Evolutionary conservation across 2,113 vertebrate genomes (phyloP), one percentile per base, ranked within the genome.

Genomic region (Scomber japonicus): DNA sequence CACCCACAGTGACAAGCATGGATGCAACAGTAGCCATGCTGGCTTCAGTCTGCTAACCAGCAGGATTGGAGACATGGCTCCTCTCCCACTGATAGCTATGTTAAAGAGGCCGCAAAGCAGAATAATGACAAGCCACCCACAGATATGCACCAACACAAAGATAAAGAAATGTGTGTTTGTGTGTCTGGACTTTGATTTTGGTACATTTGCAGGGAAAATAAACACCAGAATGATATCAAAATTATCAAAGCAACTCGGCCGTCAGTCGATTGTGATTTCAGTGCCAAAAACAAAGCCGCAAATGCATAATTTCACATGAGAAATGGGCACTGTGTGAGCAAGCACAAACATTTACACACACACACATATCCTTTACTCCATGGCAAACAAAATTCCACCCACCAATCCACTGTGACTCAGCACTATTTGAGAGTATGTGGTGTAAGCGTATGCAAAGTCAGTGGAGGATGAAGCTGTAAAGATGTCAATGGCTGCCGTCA

Each of bases 381-480:
- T 15, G 57, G 60, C 49, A 46, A 75, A 89, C 70, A 66, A 57
- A 53, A 66, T 60, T 50, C 46, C 60, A n/a, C 21, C 19, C 21
- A 17, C 55, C 64, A 51, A 61, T 64, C 75, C 69, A 69, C 48
- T 13, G 65, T 85, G 88, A 85, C 89, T 89, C 82, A 88, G 85
- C 83, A 82, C 55, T 78, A 13, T 14, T 48, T 21, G 59, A 44
- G 73, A 59, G 70, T 4, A 14, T 40, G 71, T 66, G 57, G 19
- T 31, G 74, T 56, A 62, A 85, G 71, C 30, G 3, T 70, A 81
- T 83, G 84, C 82, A 84, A 81, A 89, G 70, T 82, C 86, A 68
- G 74, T 66, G 79, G 74, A 84, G 85, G 83, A 75, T 84, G 83
- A 83, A 80, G 87, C 78, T 57, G 73, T 91, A 88, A 94, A 91